Evolutionary conservation across 37 sponge, comb jelly and placozoan species (phyloP), one percentile per base, ranked within the genome.

Genomic region (Chondrilla cf. caribensis): DNA sequence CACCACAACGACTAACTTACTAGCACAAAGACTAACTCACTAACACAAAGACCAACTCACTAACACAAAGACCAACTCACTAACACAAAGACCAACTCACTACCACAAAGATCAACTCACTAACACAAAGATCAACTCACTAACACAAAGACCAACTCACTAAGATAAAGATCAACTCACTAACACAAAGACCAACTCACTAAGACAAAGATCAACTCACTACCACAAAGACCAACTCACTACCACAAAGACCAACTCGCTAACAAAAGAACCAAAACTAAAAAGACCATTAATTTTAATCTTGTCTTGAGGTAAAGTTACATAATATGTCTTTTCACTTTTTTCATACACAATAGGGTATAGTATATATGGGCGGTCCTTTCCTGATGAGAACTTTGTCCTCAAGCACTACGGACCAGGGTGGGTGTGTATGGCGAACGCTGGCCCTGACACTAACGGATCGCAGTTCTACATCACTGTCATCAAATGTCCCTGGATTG

Each of bases 371-470:
- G 93, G 93, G n/a, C 44, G n/a, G 7, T 17, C 72, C 8, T 90
- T 90, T 40, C 80, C 75, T 58, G 95, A 94, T 70, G 95, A 94
- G 83, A 85, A 94, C 82, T 90, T 90, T 79, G 84, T 88, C 57
- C 81, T 88, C 38, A 82, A 86, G 28, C 90, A 90, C 84, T 83
- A 90, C 81, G 91, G 89, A 35, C 82, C 95, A 32, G 95, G 89
- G 0, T 88, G 89, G 93, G 89, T 92, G 64, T 92, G 89, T 40
- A 92, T 92, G 93, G 93, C 93, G 70, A 92, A 92, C 40, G 89
- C 89, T 58, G 93, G 93, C 0, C 89, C 89, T 0, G 87, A 92
- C 86, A 92, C 93, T 19, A 92, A 92, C 65, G 93, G 93, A n/a
- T 88, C 89, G 2, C 93, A 92, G 84, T 92, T 92, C 79, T 92